Evolutionary conservation across 2,797 vertebrate species (phyloP), one percentile per base, ranked within the genome.

Genomic region (Malacoctenus gilli): DNA sequence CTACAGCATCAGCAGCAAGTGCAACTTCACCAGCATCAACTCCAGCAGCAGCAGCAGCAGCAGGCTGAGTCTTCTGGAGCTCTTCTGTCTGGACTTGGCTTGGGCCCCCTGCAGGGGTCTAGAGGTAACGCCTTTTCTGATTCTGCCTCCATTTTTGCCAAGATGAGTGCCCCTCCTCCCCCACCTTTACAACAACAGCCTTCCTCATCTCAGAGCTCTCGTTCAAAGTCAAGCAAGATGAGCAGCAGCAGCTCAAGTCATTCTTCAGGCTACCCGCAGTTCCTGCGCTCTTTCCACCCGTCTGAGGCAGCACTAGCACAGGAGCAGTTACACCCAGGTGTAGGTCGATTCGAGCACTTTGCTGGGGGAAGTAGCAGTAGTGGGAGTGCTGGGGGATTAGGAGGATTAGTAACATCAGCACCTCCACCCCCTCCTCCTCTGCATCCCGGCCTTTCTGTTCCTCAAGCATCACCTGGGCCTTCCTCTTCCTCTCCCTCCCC

Each of bases 151-250:
- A 91, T 93, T 89, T 93, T 93, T 90, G 89, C 90, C 86, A 93
- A 93, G 88, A 93, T 93, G 92, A 93, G 91, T 85, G 92, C 91
- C 79, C 92, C 92, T 83, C 92, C 92, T 83, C 92, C 91, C 48
- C 92, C 92, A 77, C 91, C 92, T 77, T 87, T 92, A 83, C 92
- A 92, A 79, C 92, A 93, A 75, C 92, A 92, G 77, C 88, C 92
- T 72, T 91, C 92, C 77, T 93, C 92, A 52, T 90, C 92, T 68
- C 92, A 93, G 76, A 89, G 87, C 84, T 93, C 92, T 68, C 89
- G 92, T 78, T 91, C 89, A 77, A 93, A 93, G 86, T 90, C 91
- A 72, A 92, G 88, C 89, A 93, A 93, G 87, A 93, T 93, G 89
- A 91, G 90, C 85, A 89, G 89, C 79, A 87, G 90, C 86, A 89